A percentile compares a stretch with the other conserved stretches of the same genome.
These are phyloP conservation scores for Aurelia coerulea DNA, from an alignment of 30 jellyfish, hydroid and myxozoan genomes.

Conservation along the genomic window DNA sequence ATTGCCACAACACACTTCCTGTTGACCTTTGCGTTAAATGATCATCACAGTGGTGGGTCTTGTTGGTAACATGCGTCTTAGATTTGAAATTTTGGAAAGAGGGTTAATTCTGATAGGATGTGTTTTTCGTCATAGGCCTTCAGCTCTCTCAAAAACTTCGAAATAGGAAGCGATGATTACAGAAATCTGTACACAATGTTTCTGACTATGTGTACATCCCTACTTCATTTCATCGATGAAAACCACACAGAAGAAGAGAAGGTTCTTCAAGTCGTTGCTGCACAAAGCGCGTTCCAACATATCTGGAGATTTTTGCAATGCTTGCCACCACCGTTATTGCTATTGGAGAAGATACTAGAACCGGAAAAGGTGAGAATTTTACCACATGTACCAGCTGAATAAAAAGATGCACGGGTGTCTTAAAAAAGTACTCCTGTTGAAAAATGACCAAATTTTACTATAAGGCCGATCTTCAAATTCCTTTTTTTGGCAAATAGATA, in stretches of 20 bases:
- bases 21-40: too few species aligned
- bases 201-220: constrained; percentile 30
- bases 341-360: constrained; percentile 15
- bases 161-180: constrained; percentile 47
- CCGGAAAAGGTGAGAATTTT: constrained; percentile 52
- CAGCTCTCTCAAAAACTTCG: constrained; percentile 6
- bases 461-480: too few species aligned
- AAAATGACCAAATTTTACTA: too few species aligned
- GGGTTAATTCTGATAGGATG: too few species aligned
- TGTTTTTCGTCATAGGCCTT: constrained; percentile 6
- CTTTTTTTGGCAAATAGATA: too few species aligned
- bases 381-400: too few species aligned
- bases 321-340: constrained; percentile 69
- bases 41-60: too few species aligned
- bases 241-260: constrained; percentile 50
- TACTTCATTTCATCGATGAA: constrained; percentile 47
- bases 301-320: constrained; percentile 70
- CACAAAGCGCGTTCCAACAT: constrained; percentile 71
- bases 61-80: too few species aligned
- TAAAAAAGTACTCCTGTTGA: too few species aligned
- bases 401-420: too few species aligned
- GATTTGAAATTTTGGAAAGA: too few species aligned
- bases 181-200: constrained; percentile 40
- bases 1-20: too few species aligned
- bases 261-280: constrained; percentile 54